Evolutionary conservation across 2,888 invertebrate species (phyloP).

Genomic region (Drosophila siamana): DNA sequence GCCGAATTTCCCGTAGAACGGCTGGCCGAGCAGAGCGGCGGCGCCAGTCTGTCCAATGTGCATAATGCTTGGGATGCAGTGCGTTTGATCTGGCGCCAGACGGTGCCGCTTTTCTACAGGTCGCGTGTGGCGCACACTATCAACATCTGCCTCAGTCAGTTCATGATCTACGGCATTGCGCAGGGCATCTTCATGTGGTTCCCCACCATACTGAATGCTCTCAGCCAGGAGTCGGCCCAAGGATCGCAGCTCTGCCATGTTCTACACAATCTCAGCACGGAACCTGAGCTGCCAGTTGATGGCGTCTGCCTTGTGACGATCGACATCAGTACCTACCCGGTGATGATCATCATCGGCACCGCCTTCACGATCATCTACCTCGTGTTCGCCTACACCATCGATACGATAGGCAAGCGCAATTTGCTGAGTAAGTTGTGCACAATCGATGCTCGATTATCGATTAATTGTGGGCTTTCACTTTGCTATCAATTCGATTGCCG

Average conservation of each 20-base stretch:
- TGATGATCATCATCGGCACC: slow-evolving; percentile 89
- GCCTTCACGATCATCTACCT: slow-evolving; percentile 89
- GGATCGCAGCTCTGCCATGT: slow-evolving; percentile 82
- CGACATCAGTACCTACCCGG: slow-evolving; percentile 88
- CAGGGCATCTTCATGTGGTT: slow-evolving; percentile 85
- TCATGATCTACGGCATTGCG: slow-evolving; percentile 77
- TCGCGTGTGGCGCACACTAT: slow-evolving; percentile 76
- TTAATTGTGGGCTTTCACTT: not conserved
- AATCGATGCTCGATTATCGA: not conserved
- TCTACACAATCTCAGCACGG: slow-evolving; percentile 46
- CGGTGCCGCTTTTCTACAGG: slow-evolving; percentile 79
- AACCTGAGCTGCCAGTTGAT: not conserved
- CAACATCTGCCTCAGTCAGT: slow-evolving; percentile 80
- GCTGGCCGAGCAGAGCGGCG: slow-evolving; percentile 67
- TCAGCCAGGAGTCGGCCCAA: slow-evolving; percentile 78
- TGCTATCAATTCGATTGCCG: not conserved
- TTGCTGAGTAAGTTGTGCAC: slow-evolving; percentile 85
- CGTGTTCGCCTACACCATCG: slow-evolving; percentile 88
- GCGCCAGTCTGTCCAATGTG: slow-evolving; percentile 77
- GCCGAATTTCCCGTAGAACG: slow-evolving; percentile 86
- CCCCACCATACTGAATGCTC: slow-evolving; percentile 82
- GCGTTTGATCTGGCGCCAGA: slow-evolving; percentile 82
- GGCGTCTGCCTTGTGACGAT: slow-evolving; percentile 86
- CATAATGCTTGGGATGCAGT: slow-evolving; percentile 75
- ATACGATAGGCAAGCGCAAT: slow-evolving; percentile 87